Conservation (phyloP, 2,888 invertebrate species). For the Globia sparganii region DNA sequence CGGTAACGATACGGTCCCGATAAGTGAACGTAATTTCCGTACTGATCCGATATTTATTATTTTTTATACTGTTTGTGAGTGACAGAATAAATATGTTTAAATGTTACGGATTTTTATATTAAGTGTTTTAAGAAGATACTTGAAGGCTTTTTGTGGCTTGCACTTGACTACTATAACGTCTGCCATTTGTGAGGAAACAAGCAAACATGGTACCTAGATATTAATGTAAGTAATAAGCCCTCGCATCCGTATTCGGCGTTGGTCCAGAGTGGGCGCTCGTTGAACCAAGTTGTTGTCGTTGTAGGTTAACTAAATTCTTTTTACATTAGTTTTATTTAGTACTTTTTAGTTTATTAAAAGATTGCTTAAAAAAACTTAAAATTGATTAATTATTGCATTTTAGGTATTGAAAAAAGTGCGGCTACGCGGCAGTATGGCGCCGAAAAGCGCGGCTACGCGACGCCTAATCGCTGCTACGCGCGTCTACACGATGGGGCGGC, state of each 20-base stretch:
- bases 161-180: neutral
- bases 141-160: neutral
- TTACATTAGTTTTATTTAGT: neutral
- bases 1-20: constrained; percentile 64
- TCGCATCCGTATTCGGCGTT: neutral
- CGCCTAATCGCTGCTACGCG: neutral
- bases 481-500: neutral
- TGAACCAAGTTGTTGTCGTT: neutral
- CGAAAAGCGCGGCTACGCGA: neutral
- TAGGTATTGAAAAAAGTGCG: neutral
- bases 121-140: constrained; percentile 3
- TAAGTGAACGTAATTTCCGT: constrained; percentile 66
- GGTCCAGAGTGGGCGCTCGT: neutral
- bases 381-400: neutral
- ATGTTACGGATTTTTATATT: constrained; percentile 12
- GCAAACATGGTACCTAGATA: neutral
- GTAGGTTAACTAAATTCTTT: neutral
- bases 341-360: neutral
- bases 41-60: constrained; percentile 61
- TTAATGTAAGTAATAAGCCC: neutral
- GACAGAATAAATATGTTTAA: constrained; percentile 40
- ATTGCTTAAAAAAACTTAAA: neutral
- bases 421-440: neutral
- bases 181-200: neutral
- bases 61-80: constrained; percentile 50